A percentile compares a stretch with the other conserved stretches of the same genome.
Conservation (phyloP, 2,888 invertebrate species). For the Ashinkailepas kermadecensis region DNA sequence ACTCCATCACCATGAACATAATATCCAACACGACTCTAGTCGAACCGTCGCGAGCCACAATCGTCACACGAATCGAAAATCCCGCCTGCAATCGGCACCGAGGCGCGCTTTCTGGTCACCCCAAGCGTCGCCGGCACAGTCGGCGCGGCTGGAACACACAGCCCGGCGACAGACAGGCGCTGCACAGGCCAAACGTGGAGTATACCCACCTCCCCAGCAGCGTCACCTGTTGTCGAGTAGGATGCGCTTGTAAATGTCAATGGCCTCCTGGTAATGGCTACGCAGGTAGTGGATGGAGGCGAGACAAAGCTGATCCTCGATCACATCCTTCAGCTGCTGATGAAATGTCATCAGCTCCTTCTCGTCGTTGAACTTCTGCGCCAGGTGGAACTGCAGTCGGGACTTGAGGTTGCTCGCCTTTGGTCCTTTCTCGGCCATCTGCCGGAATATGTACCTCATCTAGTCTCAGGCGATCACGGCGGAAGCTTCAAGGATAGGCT, state of each 20-base stretch:
- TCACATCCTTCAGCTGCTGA: constrained; percentile 71
- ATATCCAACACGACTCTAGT: too few relatives aligned
- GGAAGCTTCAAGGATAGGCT: too few relatives aligned
- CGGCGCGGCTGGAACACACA: too few relatives aligned
- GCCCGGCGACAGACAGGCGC: too few relatives aligned
- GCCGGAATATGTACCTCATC: background rate
- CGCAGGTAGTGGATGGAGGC: constrained; percentile 94
- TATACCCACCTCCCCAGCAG: background rate
- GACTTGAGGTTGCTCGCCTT: constrained; percentile 55
- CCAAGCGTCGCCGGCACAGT: too few relatives aligned
- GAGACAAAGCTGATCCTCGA: constrained; percentile 90
- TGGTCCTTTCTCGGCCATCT: background rate
- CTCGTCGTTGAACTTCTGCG: constrained; percentile 88
- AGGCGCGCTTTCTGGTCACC: too few relatives aligned
- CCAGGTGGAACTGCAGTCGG: constrained; percentile 80
- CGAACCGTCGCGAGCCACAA: too few relatives aligned
- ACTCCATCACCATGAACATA: too few relatives aligned
- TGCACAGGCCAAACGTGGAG: too few relatives aligned
- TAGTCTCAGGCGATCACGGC: too few relatives aligned
- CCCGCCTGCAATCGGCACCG: too few relatives aligned
- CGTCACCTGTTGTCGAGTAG: constrained; percentile 78
- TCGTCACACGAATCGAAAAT: too few relatives aligned
- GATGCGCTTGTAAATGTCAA: constrained; percentile 93
- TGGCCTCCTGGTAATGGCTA: constrained; percentile 96
- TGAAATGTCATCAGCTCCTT: constrained; percentile 73